Percentiles rank a stretch among this genome's conserved stretches.
These are phyloP conservation scores for Apodemia zela DNA, from an alignment of 2,888 invertebrate genomes.

Conservation along the genomic window DNA sequence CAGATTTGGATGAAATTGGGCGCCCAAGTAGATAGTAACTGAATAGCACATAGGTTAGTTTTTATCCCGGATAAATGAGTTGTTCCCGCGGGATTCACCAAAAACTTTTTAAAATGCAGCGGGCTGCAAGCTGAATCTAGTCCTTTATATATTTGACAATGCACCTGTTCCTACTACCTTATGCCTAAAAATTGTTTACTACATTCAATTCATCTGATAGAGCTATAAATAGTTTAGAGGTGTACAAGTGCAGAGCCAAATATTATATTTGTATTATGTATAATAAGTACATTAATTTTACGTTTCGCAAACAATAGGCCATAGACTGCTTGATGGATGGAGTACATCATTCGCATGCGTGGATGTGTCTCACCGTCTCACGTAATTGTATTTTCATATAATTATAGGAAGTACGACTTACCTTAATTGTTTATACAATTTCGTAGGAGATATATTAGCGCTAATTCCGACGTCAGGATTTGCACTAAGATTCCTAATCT, in stretches of 20 bases:
- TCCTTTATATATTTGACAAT: too few relatives aligned
- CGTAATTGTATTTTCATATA: slow-evolving; percentile 3
- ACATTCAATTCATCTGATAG: too few relatives aligned
- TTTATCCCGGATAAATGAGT: too few relatives aligned
- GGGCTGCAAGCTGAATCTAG: too few relatives aligned
- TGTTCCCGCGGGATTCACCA: too few relatives aligned
- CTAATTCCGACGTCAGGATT: neutral
- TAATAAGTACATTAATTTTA: slow-evolving; percentile 15
- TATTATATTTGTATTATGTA: slow-evolving; percentile 8
- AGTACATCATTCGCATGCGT: slow-evolving; percentile 10
- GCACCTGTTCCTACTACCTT: too few relatives aligned
- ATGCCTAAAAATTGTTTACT: too few relatives aligned
- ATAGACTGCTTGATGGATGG: slow-evolving; percentile 42
- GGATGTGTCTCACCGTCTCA: slow-evolving; percentile 3
- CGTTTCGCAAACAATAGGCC: slow-evolving; percentile 50
- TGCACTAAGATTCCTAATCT: too few relatives aligned
- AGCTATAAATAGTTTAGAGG: neutral
- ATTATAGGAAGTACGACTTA: slow-evolving; percentile 4
- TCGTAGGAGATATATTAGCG: neutral
- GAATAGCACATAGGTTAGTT: too few relatives aligned
- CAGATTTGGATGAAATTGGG: too few relatives aligned
- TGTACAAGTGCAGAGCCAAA: neutral
- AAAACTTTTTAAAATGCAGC: too few relatives aligned
- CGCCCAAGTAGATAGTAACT: too few relatives aligned
- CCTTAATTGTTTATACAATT: slow-evolving; percentile 8